Evolutionary conservation across 2,888 invertebrate species (phyloP).

Genomic region (Tipula lateralis): DNA sequence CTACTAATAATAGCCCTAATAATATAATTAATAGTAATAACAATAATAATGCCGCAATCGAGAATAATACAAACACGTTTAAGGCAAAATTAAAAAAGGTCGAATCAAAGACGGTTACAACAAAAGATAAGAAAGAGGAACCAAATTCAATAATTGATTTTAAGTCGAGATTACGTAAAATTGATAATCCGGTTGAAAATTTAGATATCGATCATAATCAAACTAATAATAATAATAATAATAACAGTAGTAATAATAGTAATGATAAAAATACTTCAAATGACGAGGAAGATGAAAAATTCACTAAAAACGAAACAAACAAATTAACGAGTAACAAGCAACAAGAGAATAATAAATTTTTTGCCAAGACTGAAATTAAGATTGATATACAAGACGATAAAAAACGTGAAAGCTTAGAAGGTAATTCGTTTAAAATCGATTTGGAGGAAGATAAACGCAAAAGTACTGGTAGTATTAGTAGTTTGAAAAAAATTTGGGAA

Average conservation of each 20-base stretch:
- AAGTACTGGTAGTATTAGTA: conserved; percentile 88
- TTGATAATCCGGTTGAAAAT: conserved; percentile 53
- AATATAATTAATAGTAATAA: conserved; percentile 27
- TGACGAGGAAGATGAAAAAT: conserved; percentile 28
- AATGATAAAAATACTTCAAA: conserved; percentile 33
- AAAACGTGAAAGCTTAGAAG: conserved; percentile 48
- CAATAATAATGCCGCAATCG: conserved; percentile 38
- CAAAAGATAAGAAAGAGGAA: conserved; percentile 54
- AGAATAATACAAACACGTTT: conserved; percentile 52
- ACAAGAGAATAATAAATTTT: conserved; percentile 34
- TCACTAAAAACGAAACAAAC: conserved; percentile 31
- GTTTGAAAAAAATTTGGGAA: conserved; percentile 89
- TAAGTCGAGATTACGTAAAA: conserved; percentile 77
- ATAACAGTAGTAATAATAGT: conserved; percentile 34
- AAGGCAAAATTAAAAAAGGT: conserved; percentile 70
- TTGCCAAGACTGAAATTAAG: conserved; percentile 51
- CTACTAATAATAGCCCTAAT: conserved; percentile 35
- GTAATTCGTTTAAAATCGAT: conserved; percentile 49
- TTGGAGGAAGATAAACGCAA: conserved; percentile 74
- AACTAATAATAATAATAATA: conserved; percentile 35
- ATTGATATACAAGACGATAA: conserved; percentile 48
- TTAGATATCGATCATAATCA: conserved; percentile 36
- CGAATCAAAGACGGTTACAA: conserved; percentile 57
- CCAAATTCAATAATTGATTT: conserved; percentile 71
- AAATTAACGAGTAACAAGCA: conserved; percentile 30